These are phyloP conservation scores for Epiperipatus broadwayi DNA, from an alignment of 2,888 invertebrate genomes.

Conservation along the genomic window DNA sequence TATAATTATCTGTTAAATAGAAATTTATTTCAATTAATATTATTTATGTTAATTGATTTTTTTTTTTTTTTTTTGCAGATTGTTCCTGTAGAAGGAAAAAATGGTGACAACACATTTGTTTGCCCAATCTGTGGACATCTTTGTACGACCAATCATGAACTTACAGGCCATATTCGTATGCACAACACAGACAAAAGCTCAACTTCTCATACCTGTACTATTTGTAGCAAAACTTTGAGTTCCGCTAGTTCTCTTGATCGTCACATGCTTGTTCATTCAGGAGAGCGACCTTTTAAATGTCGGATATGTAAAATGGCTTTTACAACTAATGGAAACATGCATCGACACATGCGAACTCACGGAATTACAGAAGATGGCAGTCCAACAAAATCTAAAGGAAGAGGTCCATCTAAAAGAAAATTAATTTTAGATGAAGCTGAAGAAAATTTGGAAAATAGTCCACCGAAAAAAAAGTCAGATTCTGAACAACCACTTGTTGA, in stretches of 20 bases:
- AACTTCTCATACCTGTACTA: slow-evolving; percentile 43
- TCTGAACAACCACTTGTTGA: slow-evolving; percentile 13
- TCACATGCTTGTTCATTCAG: slow-evolving; percentile 58
- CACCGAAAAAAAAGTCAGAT: too few species aligned
- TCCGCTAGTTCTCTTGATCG: slow-evolving; percentile 58
- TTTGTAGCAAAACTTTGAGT: slow-evolving; percentile 48
- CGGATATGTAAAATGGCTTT: slow-evolving; percentile 56
- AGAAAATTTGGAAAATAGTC: too few species aligned
- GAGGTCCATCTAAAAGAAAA: too few species aligned
- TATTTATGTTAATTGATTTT: too few species aligned
- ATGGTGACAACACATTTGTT: too few species aligned
- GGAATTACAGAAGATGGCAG: too few species aligned
- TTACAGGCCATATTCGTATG: slow-evolving; percentile 26
- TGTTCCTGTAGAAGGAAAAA: too few species aligned
- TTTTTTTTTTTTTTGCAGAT: too few species aligned
- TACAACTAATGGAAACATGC: slow-evolving; percentile 69
- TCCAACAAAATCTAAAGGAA: too few species aligned
- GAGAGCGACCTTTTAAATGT: slow-evolving; percentile 59
- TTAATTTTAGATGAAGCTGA: too few species aligned
- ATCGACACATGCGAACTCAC: slow-evolving; percentile 56
- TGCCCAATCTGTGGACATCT: slow-evolving; percentile 26
- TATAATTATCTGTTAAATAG: too few species aligned
- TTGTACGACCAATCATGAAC: slow-evolving; percentile 22
- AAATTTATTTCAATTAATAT: too few species aligned
- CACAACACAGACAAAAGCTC: slow-evolving; percentile 23